Conservation (phyloP, 2,113 vertebrate species). For the Cyanoderma ruficeps region DNA sequence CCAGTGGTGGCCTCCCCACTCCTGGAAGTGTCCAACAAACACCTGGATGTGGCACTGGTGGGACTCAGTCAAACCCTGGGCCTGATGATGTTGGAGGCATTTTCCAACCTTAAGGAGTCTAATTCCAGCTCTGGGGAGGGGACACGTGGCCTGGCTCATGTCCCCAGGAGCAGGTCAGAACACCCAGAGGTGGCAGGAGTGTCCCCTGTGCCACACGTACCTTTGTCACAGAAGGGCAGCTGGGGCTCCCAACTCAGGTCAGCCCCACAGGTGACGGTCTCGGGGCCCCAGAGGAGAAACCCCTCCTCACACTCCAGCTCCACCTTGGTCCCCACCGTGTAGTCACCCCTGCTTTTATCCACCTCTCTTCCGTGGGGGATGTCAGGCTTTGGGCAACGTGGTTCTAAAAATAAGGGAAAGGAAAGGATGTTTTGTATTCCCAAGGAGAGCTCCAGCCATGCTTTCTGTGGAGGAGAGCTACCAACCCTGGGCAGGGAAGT, state of each 20-base stretch:
- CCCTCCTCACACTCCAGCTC: background rate
- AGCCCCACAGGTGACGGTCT: background rate
- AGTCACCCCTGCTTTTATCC: background rate
- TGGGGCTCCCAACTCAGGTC: constrained; percentile 30
- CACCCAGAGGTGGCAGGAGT: fast-evolving
- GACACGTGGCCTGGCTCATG: background rate
- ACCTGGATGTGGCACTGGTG: background rate
- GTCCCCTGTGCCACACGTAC: background rate
- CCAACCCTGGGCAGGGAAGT: background rate
- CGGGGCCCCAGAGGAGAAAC: constrained; percentile 4
- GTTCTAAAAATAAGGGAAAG: background rate
- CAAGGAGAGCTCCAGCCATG: background rate
- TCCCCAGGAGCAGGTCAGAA: background rate
- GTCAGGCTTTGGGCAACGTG: background rate
- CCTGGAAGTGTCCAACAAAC: background rate
- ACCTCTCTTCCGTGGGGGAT: background rate
- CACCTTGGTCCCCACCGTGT: background rate
- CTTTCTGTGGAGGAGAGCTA: background rate
- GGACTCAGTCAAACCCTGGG: background rate
- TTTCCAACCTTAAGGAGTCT: background rate
- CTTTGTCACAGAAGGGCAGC: constrained; percentile 29
- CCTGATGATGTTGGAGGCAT: background rate
- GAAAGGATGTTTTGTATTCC: background rate
- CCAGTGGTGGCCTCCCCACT: background rate
- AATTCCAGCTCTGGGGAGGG: background rate